phyloP scores from a whole-genome alignment of 2,797 vertebrate genomes.

The Danio aesculapii region DNA sequence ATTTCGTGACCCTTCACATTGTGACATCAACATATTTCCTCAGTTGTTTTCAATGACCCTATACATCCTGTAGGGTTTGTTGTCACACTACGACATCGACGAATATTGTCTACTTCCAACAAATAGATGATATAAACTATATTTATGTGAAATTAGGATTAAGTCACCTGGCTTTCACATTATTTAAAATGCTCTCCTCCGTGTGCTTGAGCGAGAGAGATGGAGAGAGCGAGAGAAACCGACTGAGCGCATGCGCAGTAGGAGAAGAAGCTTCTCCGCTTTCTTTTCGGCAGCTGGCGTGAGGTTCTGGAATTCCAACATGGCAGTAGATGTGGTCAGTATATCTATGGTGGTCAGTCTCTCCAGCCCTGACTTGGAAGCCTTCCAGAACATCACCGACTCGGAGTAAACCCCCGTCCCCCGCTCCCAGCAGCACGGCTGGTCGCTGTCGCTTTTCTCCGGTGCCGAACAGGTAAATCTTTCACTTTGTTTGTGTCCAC shows the following conservation, averaged over 20 bases:
- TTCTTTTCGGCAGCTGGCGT: conserved; percentile 95
- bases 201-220: conserved; percentile 15
- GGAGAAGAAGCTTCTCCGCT: conserved; percentile 79
- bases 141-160: conserved; percentile 20
- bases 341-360: conserved; percentile 82
- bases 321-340: conserved; percentile 87
- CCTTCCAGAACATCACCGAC: conserved; percentile 81
- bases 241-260: conserved; percentile 88
- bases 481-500: conserved; percentile 56
- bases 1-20: conserved; percentile 1
- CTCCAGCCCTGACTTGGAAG: conserved; percentile 92
- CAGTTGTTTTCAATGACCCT: conserved; percentile 20
- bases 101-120: neutral
- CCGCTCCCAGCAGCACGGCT: conserved; percentile 60
- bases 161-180: neutral
- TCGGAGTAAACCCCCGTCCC: conserved; percentile 82
- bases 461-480: conserved; percentile 86
- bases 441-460: conserved; percentile 78
- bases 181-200: neutral
- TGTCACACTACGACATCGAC: neutral
- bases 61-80: neutral
- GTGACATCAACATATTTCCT: neutral
- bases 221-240: conserved; percentile 17
- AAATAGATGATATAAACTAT: neutral
- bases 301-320: conserved; percentile 97